phyloP scores from a whole-genome alignment of 2,113 vertebrate genomes.

The Passer domesticus region DNA sequence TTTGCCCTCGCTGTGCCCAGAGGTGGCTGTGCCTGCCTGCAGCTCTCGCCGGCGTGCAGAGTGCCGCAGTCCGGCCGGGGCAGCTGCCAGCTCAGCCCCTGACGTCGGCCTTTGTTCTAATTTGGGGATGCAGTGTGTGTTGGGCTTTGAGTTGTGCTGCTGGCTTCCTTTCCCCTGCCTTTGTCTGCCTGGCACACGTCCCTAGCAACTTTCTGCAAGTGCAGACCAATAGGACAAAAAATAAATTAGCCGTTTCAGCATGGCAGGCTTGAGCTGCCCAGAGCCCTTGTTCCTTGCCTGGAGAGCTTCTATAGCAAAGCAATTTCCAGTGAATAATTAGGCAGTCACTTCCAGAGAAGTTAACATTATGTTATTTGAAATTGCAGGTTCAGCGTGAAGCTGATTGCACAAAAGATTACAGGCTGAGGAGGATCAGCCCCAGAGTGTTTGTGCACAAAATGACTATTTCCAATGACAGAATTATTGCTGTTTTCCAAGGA shows the following conservation, averaged over 20 bases:
- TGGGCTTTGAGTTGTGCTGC: slow-evolving; percentile 24
- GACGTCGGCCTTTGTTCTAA: not conserved
- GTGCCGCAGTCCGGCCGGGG: not conserved
- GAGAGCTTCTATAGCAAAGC: not conserved
- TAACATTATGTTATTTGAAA: not conserved
- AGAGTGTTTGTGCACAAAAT: not conserved
- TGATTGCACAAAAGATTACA: not conserved
- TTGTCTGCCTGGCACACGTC: slow-evolving; percentile 1
- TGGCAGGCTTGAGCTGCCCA: not conserved
- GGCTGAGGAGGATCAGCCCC: not conserved
- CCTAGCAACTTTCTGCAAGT: slow-evolving; percentile 37
- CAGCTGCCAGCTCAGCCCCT: not conserved
- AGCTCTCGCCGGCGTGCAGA: not conserved
- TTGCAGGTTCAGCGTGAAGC: not conserved
- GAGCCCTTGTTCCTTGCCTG: not conserved
- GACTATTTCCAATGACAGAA: not conserved
- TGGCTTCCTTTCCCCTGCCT: slow-evolving; percentile 25
- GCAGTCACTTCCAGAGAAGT: not conserved
- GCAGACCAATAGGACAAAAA: slow-evolving; percentile 15
- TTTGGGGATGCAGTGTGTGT: not conserved
- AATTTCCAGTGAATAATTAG: not conserved
- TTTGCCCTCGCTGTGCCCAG: fast-evolving
- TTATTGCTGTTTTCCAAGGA: not conserved
- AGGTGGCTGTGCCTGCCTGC: not conserved
- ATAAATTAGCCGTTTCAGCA: not conserved